These are phyloP conservation scores for Psittacula echo DNA, from an alignment of 2,797 vertebrate species.

Conservation along the genomic window DNA sequence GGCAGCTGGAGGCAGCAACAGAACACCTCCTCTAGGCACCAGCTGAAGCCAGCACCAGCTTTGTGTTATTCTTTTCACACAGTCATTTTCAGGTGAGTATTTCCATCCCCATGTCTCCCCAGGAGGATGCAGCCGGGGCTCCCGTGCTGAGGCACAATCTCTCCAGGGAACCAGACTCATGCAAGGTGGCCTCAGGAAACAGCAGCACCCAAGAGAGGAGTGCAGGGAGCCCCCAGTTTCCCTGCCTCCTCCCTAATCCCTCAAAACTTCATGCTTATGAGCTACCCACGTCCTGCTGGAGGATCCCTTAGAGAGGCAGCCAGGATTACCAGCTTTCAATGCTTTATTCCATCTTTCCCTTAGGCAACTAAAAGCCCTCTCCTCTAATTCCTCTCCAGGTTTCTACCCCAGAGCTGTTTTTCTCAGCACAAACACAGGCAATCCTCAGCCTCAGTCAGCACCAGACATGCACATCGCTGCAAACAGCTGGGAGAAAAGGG, in stretches of 20 bases:
- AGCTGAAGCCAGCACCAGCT: not conserved
- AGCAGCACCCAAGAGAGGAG: not conserved
- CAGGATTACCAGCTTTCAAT: not conserved
- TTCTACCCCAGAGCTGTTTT: not conserved
- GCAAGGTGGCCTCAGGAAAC: not conserved
- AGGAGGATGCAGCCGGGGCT: not conserved
- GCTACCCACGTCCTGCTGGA: fast-evolving
- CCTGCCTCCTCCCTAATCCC: not conserved
- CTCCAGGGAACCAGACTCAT: fast-evolving
- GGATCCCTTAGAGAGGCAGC: not conserved
- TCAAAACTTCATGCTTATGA: not conserved
- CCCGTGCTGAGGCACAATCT: fast-evolving
- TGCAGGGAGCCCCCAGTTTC: not conserved
- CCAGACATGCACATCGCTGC: not conserved
- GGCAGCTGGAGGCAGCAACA: not conserved
- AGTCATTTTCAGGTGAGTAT: fast-evolving
- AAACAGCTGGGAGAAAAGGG: not conserved
- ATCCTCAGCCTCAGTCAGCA: not conserved
- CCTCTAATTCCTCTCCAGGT: not conserved
- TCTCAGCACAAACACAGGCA: not conserved
- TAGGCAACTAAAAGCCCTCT: not conserved
- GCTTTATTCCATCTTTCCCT: not conserved
- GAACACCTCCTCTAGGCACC: not conserved
- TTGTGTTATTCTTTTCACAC: not conserved
- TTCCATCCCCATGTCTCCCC: not conserved